A percentile compares a stretch with the other conserved stretches of the same genome.
phyloP scores from a whole-genome alignment of 2,888 invertebrate genomes.

The Brenthis ino region DNA sequence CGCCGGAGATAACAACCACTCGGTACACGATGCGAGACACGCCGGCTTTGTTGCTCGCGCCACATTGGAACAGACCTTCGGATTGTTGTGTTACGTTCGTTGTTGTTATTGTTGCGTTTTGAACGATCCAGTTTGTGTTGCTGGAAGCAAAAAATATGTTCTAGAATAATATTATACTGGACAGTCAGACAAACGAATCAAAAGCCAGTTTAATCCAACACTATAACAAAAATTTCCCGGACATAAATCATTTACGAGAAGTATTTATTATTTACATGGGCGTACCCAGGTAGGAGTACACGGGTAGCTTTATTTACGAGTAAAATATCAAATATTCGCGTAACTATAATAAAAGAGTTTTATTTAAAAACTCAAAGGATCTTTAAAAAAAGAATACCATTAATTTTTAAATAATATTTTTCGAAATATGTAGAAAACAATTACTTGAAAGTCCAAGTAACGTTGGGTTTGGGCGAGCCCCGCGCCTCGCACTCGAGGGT shows the following conservation, averaged over 20 bases:
- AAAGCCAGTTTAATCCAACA: no score
- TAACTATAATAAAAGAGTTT: no score
- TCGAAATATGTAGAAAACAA: slow-evolving; percentile 25
- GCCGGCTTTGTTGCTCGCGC: slow-evolving; percentile 84
- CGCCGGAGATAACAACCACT: slow-evolving; percentile 69
- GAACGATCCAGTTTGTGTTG: slow-evolving; percentile 60
- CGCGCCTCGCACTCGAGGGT: slow-evolving; percentile 69
- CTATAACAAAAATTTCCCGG: no score
- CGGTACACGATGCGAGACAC: slow-evolving; percentile 73
- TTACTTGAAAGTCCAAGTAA: slow-evolving; percentile 70
- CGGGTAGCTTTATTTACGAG: no score
- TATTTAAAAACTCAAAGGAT: no score
- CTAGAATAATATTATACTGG: neutral
- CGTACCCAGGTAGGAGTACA: no score
- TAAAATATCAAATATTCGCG: no score
- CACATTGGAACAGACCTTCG: slow-evolving; percentile 81
- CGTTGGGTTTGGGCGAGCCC: slow-evolving; percentile 71
- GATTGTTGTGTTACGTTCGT: slow-evolving; percentile 53
- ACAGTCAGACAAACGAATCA: neutral
- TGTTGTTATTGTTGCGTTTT: slow-evolving; percentile 50
- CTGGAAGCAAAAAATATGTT: slow-evolving; percentile 45
- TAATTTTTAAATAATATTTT: neutral
- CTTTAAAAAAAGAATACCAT: no score
- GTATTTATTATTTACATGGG: no score
- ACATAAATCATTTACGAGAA: no score